Evolutionary conservation across 2,113 vertebrate species (phyloP).

Genomic region (Alexandromys fortis): DNA sequence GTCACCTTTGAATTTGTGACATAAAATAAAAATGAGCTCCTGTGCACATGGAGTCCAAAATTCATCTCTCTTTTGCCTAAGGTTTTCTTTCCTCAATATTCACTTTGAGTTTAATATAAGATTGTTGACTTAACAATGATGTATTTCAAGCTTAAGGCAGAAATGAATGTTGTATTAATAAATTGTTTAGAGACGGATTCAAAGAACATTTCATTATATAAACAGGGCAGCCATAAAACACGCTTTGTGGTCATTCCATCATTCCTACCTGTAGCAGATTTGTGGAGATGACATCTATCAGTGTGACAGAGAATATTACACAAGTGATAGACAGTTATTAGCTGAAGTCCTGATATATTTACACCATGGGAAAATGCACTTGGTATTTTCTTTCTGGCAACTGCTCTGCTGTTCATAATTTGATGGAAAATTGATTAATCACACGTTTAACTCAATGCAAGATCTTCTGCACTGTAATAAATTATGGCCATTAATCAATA

Average conservation of each 20-base stretch:
- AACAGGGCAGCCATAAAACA: slow-evolving; percentile 89
- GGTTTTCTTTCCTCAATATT: slow-evolving; percentile 92
- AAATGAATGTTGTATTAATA: slow-evolving; percentile 93
- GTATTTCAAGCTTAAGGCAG: slow-evolving; percentile 93
- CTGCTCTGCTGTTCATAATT: slow-evolving; percentile 94
- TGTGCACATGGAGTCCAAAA: slow-evolving; percentile 88
- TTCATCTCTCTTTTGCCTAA: slow-evolving; percentile 92
- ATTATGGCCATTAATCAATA: slow-evolving; percentile 99
- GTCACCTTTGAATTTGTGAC: slow-evolving; percentile 87
- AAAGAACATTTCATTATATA: slow-evolving; percentile 93
- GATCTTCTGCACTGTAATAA: slow-evolving; percentile 98
- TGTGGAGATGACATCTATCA: slow-evolving; percentile 93
- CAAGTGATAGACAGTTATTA: slow-evolving; percentile 95
- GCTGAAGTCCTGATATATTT: slow-evolving; percentile 89
- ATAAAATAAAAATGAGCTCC: slow-evolving; percentile 92
- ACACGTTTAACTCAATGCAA: slow-evolving; percentile 98
- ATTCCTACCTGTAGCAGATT: slow-evolving; percentile 94
- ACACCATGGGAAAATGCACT: slow-evolving; percentile 92
- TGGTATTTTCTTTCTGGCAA: slow-evolving; percentile 92
- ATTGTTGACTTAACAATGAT: slow-evolving; percentile 99
- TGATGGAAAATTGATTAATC: slow-evolving; percentile 99
- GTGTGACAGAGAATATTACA: slow-evolving; percentile 93
- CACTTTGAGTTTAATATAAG: slow-evolving; percentile 96
- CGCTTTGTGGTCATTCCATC: slow-evolving; percentile 92
- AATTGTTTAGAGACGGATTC: slow-evolving; percentile 91